A percentile compares a stretch with the other conserved stretches of the same genome.
Conservation (phyloP, 2,797 vertebrate species). For the Atherinosoma microstoma region DNA sequence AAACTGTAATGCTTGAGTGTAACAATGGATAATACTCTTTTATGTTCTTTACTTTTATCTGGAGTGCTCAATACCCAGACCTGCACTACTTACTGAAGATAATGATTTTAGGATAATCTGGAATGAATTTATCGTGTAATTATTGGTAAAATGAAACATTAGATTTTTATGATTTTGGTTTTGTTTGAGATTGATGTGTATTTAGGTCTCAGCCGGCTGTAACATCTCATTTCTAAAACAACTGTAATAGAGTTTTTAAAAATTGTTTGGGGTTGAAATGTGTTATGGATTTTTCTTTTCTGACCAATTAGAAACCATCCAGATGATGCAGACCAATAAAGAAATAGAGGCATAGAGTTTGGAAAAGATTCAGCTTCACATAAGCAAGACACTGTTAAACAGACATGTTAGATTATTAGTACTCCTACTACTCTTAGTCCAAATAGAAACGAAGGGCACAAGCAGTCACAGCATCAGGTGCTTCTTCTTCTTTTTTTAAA, state of each 20-base stretch:
- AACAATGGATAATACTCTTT: neutral
- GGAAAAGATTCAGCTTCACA: neutral
- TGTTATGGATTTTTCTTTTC: no score
- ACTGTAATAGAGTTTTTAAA: neutral
- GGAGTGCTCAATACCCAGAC: neutral
- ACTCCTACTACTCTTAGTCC: neutral
- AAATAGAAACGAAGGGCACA: neutral
- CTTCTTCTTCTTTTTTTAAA: neutral
- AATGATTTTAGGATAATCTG: neutral
- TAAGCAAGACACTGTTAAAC: neutral
- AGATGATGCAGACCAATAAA: neutral
- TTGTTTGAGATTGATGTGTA: neutral
- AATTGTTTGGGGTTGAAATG: neutral
- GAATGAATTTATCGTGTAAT: neutral
- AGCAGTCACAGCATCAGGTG: neutral
- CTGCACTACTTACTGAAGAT: neutral
- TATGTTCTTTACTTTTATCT: neutral
- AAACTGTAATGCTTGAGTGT: neutral
- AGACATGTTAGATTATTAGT: neutral
- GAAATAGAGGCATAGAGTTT: neutral
- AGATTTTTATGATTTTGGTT: neutral
- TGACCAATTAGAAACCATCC: no score
- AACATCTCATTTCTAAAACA: neutral
- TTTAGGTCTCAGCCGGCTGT: neutral
- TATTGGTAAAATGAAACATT: neutral